A percentile compares a stretch with the other conserved stretches of the same genome.
Evolutionary conservation across 2,797 vertebrate genomes (phyloP).

Genomic region (Myotis daubentonii): DNA sequence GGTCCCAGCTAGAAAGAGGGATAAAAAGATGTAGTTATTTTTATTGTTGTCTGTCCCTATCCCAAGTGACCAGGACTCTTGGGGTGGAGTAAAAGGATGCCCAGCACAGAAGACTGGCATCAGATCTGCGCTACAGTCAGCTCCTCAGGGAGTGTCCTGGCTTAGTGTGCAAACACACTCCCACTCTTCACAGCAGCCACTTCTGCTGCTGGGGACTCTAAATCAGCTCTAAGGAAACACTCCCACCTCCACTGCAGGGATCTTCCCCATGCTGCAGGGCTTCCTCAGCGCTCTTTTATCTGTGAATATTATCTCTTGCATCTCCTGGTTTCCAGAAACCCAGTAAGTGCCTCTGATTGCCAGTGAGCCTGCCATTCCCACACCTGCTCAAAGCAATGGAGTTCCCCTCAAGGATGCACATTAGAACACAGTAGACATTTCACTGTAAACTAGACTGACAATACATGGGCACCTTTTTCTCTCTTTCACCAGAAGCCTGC

Average conservation of each 20-base stretch:
- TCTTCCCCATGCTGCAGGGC: not conserved
- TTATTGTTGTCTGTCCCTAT: not conserved
- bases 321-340: not conserved
- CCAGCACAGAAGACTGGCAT: not conserved
- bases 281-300: not conserved
- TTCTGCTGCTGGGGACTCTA: not conserved
- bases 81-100: too few species aligned
- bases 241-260: too few species aligned
- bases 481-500: not conserved
- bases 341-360: not conserved
- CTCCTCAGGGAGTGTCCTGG: not conserved
- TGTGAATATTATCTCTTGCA: not conserved
- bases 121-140: accelerated
- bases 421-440: not conserved
- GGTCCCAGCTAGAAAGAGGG: not conserved
- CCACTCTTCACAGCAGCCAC: not conserved
- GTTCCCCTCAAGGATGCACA: accelerated
- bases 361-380: not conserved
- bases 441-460: too few species aligned
- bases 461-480: not conserved
- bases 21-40: not conserved
- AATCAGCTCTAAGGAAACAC: not conserved
- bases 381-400: accelerated
- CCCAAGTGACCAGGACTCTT: not conserved
- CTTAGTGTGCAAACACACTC: not conserved